Base-by-base conservation (phyloP, 2,113 vertebrate genomes). In the Oryctolagus cuniculus region DNA sequence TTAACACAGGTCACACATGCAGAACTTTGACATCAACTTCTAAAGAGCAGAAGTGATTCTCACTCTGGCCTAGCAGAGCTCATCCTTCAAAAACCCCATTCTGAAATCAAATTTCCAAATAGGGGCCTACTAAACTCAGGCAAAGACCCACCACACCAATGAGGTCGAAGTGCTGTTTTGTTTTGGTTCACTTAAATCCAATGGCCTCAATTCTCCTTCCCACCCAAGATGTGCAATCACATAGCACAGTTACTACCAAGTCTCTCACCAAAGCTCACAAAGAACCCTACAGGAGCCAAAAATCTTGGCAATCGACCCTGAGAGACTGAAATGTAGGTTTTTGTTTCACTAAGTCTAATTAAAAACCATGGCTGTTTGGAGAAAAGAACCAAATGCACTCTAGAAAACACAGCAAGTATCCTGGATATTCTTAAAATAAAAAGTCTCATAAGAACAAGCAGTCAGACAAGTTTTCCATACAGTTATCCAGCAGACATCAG, bases 321-420 rank as follows among this genome's bases (percentile, higher is more conserved):
- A 79, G 17, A 77, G 77, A 53, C 58, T n/a, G 12, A 90, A 84
- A 82, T 70, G 44, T 16, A 73, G 15, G n/a, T 95, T 58, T 81
- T 25, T 66, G 4, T 17, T 53, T 84, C 10, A 58, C n/a, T 1
- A 53, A 53, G 34, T 67, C 44, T 79, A 67, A 51, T 36, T n/a
- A 69, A 75, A 82, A 93, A 70, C 34, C 15, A 85, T 44, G 22
- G 6, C 12, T 92, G 0, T 72, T 82, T 83, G 64, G 58, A 53
- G 38, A 55, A 81, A 81, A 95, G 61, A 80, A 90, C 5, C 70
- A 93, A 93, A 95, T 49, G 24, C 25, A 84, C 89, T 73, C 16
- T 63, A 51, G 66, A 44, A 83, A 87, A 70, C 5, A 89, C 5
- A 88, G 25, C 12, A 78, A 85, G 7, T n/a, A 79, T 69, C 67